Evolutionary conservation across 2,888 invertebrate genomes (phyloP).

Genomic region (Nomada fucata): DNA sequence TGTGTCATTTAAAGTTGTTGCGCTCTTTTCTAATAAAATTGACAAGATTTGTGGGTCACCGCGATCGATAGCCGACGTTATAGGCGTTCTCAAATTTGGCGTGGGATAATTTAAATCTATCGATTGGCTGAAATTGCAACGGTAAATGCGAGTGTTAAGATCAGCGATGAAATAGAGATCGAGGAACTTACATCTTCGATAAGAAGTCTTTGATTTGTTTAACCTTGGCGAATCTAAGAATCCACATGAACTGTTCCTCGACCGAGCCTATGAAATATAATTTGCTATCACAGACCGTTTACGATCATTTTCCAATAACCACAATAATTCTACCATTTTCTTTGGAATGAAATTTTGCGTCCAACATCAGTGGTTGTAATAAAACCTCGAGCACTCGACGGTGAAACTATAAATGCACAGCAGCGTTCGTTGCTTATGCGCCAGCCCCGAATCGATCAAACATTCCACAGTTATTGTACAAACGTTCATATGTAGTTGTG

Average conservation of each 20-base stretch:
- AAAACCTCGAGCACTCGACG: not conserved
- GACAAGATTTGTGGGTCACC: conserved; percentile 64
- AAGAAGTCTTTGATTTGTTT: conserved; percentile 66
- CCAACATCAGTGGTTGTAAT: not conserved
- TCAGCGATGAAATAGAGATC: not conserved
- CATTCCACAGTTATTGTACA: conserved; percentile 15
- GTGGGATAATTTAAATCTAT: conserved; percentile 70
- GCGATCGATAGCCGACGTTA: conserved; percentile 68
- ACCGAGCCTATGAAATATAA: conserved; percentile 20
- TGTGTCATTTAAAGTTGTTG: conserved; percentile 58
- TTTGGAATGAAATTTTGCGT: not conserved
- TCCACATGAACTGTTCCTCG: conserved; percentile 67
- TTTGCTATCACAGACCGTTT: not conserved
- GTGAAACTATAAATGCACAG: no score
- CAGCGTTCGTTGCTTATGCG: not conserved
- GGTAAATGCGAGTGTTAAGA: not conserved
- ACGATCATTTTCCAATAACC: not conserved
- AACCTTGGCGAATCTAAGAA: conserved; percentile 60
- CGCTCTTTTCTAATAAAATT: conserved; percentile 63
- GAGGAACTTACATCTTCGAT: conserved; percentile 55
- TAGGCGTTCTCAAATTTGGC: conserved; percentile 61
- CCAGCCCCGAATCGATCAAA: conserved; percentile 49
- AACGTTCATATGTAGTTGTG: not conserved
- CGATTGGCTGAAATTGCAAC: conserved; percentile 46
- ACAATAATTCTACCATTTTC: conserved; percentile 19